Conservation (phyloP, 2,113 vertebrate species). For the Dromas ardeola region DNA sequence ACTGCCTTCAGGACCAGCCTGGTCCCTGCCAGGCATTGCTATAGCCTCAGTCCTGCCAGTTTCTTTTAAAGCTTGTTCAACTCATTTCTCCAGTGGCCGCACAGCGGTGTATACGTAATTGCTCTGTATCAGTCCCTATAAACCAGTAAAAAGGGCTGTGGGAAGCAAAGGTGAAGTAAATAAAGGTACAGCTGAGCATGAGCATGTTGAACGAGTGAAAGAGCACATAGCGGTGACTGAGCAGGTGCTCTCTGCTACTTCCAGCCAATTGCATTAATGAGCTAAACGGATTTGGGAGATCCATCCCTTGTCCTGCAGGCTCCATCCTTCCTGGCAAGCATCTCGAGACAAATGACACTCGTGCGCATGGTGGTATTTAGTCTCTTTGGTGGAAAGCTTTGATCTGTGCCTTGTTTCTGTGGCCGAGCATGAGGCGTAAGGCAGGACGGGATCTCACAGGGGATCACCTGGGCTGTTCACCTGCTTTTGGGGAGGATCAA, state of each 20-base stretch:
- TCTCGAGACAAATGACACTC: not conserved
- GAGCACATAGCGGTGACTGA: accelerated
- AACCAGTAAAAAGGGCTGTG: not conserved
- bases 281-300: not conserved
- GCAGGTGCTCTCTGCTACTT: not conserved
- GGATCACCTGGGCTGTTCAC: not conserved
- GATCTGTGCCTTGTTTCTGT: not conserved
- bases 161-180: not conserved
- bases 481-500: not conserved
- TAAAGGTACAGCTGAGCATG: not conserved
- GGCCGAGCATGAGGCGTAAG: accelerated
- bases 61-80: not conserved
- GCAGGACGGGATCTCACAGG: not conserved
- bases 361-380: accelerated
- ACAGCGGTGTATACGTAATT: accelerated
- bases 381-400: not conserved
- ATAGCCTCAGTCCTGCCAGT: not conserved
- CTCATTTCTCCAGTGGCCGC: not conserved
- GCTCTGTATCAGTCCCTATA: not conserved
- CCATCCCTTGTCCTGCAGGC: not conserved
- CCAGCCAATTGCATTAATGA: not conserved
- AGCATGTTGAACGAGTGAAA: not conserved
- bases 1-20: not conserved
- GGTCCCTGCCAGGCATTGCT: not conserved
- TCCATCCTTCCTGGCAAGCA: not conserved